A percentile compares a stretch with the other conserved stretches of the same genome.
Conservation (phyloP, 1,140 invertebrate genomes). For the Bombus superbus region DNA sequence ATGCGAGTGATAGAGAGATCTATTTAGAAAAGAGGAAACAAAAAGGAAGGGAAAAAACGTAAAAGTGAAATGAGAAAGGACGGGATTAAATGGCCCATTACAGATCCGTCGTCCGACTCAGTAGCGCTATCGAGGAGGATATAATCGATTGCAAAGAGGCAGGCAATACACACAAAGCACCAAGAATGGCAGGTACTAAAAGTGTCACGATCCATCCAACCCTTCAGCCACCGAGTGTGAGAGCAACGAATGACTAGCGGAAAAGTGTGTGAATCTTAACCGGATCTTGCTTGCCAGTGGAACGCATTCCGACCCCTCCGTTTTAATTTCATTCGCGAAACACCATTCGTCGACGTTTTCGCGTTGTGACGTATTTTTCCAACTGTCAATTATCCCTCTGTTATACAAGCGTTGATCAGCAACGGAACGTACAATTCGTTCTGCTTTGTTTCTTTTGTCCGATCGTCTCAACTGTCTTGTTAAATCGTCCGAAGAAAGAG, state of each 20-base stretch:
- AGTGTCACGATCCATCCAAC: constrained; percentile 64
- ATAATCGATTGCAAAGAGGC: constrained; percentile 77
- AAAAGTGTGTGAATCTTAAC: constrained; percentile 48
- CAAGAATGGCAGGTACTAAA: constrained; percentile 54
- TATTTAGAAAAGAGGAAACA: background rate
- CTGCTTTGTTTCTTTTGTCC: too few species aligned
- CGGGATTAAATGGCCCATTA: constrained; percentile 61
- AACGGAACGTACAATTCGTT: background rate
- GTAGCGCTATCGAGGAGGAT: constrained; percentile 70
- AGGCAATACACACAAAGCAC: constrained; percentile 70
- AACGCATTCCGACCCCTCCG: constrained; percentile 1
- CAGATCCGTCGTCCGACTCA: constrained; percentile 77
- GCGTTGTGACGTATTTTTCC: background rate
- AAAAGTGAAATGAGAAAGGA: constrained; percentile 9
- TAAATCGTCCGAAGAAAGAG: background rate
- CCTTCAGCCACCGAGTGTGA: constrained; percentile 60
- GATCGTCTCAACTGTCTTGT: too few species aligned
- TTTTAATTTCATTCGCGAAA: background rate
- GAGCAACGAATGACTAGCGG: constrained; percentile 52
- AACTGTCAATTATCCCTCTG: background rate
- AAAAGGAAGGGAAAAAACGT: constrained; percentile 15
- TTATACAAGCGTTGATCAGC: background rate
- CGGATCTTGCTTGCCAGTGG: constrained; percentile 52
- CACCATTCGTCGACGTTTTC: too few species aligned
- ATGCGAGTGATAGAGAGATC: constrained; percentile 57